These are phyloP conservation scores for Ypsolopha sequella DNA, from an alignment of 2,888 invertebrate species.

Conservation along the genomic window DNA sequence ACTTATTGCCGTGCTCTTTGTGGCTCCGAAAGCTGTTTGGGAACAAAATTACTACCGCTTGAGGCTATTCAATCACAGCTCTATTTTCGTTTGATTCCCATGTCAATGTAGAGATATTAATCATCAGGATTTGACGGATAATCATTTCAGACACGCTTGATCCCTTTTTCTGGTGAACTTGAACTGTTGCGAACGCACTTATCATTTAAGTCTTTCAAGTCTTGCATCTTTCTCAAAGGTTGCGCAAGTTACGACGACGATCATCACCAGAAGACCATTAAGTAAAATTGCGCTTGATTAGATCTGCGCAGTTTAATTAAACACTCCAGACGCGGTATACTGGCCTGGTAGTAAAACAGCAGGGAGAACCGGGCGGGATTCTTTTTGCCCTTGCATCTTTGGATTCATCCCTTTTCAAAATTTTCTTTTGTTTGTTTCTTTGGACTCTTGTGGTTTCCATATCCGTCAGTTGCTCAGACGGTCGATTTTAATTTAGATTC, in stretches of 20 bases:
- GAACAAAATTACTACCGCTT: slow-evolving; percentile 31
- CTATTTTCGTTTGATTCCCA: neutral
- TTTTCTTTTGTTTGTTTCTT: slow-evolving; percentile 44
- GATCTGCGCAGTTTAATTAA: slow-evolving; percentile 54
- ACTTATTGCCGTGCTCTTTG: slow-evolving; percentile 39
- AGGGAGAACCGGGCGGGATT: slow-evolving; percentile 14
- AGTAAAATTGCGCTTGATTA: slow-evolving; percentile 59
- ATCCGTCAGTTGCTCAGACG: slow-evolving; percentile 57
- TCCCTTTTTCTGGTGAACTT: neutral
- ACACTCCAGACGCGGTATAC: slow-evolving; percentile 42
- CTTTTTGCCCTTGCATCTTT: slow-evolving; percentile 35
- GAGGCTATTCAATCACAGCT: slow-evolving; percentile 25
- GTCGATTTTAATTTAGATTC: slow-evolving; percentile 53
- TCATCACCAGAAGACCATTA: slow-evolving; percentile 37
- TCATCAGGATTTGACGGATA: neutral
- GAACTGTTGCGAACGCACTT: neutral
- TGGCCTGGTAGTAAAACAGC: slow-evolving; percentile 33
- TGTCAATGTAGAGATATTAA: neutral
- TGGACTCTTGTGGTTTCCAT: slow-evolving; percentile 35
- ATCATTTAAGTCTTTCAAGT: neutral
- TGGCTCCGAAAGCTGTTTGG: slow-evolving; percentile 24
- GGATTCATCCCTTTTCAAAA: slow-evolving; percentile 40
- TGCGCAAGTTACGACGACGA: slow-evolving; percentile 10
- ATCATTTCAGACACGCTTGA: neutral
- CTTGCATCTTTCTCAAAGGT: neutral